Conservation (phyloP, 2,797 vertebrate genomes). For the Enteromius unitaeniatus region DNA sequence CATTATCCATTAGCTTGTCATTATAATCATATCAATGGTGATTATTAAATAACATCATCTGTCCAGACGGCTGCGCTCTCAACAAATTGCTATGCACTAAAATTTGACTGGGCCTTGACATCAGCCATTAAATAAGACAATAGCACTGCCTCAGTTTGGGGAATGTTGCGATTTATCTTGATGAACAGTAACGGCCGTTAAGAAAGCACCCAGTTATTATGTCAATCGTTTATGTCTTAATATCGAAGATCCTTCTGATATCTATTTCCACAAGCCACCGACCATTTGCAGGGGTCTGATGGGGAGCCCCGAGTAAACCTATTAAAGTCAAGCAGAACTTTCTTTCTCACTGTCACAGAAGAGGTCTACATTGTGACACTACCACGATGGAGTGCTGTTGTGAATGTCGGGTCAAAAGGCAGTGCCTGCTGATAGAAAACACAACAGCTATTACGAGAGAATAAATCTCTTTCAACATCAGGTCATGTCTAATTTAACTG, state of each 20-base stretch:
- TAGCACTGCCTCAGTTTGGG: slow-evolving; percentile 5
- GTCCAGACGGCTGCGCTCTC: slow-evolving; percentile 30
- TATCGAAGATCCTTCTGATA: background rate
- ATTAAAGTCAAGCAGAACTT: background rate
- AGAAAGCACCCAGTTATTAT: slow-evolving; percentile 26
- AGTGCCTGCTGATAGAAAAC: slow-evolving; percentile 19
- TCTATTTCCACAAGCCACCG: slow-evolving; percentile 22
- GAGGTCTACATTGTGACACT: background rate
- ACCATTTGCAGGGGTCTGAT: slow-evolving; percentile 3
- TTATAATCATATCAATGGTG: slow-evolving; percentile 51
- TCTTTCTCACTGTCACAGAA: background rate
- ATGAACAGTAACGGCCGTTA: slow-evolving; percentile 26
- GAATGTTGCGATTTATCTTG: slow-evolving; percentile 18
- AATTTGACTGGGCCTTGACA: slow-evolving; percentile 49
- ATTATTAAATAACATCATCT: slow-evolving; percentile 51
- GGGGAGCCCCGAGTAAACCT: background rate
- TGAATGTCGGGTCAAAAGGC: slow-evolving; percentile 39
- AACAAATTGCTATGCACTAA: slow-evolving; percentile 30
- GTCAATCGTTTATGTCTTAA: background rate
- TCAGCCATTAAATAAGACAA: slow-evolving; percentile 40
- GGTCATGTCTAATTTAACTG: slow-evolving; percentile 50
- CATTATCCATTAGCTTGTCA: slow-evolving; percentile 52
- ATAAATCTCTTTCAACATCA: slow-evolving; percentile 45
- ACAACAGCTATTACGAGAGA: slow-evolving; percentile 38
- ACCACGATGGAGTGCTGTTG: background rate